Evolutionary conservation across 2,797 vertebrate genomes (phyloP).

Genomic region (Pygocentrus nattereri): DNA sequence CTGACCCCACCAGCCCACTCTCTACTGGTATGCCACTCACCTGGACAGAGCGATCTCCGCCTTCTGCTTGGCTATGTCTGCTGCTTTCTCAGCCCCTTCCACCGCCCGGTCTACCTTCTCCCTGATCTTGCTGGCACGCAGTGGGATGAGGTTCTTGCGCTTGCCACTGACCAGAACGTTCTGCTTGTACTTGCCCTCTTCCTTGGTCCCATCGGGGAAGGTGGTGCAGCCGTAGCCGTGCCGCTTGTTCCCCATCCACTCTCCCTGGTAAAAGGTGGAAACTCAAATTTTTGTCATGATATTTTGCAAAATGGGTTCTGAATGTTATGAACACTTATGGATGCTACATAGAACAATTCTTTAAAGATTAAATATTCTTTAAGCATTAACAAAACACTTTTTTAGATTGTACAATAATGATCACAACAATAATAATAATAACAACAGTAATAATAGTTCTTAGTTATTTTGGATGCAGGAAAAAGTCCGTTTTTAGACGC

Average conservation of each 20-base stretch:
- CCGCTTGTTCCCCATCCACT: slow-evolving; percentile 95
- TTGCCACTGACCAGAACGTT: slow-evolving; percentile 95
- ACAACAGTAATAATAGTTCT: too few species aligned
- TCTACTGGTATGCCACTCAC: slow-evolving; percentile 71
- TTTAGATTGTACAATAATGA: too few species aligned
- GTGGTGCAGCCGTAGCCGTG: slow-evolving; percentile 97
- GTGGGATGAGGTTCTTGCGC: slow-evolving; percentile 96
- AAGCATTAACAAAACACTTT: too few species aligned
- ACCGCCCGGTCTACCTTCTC: slow-evolving; percentile 97
- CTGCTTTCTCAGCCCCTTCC: slow-evolving; percentile 89
- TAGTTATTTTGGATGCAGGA: too few species aligned
- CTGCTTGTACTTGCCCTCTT: slow-evolving; percentile 99
- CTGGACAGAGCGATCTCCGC: slow-evolving; percentile 94
- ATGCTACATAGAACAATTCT: too few species aligned
- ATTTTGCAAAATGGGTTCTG: too few species aligned
- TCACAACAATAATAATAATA: too few species aligned
- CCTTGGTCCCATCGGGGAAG: slow-evolving; percentile 95
- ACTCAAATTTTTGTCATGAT: not conserved
- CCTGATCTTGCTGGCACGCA: slow-evolving; percentile 95
- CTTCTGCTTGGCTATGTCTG: slow-evolving; percentile 93
- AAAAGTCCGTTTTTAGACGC: too few species aligned
- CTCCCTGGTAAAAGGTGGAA: slow-evolving; percentile 77
- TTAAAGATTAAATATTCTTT: too few species aligned
- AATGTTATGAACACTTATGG: too few species aligned
- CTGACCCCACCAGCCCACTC: too few species aligned